These are phyloP conservation scores for Cosmorhoe ocellata DNA, from an alignment of 2,888 invertebrate species.

Conservation along the genomic window DNA sequence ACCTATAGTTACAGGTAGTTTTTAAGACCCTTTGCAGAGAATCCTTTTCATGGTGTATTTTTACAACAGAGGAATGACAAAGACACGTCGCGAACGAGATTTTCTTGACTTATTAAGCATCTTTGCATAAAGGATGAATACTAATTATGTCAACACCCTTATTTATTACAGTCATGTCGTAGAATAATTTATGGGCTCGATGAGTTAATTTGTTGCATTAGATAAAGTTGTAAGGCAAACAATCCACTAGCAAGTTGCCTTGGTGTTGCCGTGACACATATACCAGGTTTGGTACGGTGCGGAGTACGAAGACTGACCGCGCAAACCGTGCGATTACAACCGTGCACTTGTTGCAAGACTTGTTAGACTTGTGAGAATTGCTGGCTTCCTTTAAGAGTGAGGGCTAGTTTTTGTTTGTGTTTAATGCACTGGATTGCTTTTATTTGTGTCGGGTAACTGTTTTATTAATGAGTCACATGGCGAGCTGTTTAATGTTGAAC, in stretches of 20 bases:
- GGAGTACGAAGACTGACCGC: not conserved
- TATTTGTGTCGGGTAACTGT: conserved; percentile 25
- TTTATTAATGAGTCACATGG: conserved; percentile 20
- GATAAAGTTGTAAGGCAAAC: conserved; percentile 9
- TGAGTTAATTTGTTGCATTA: conserved; percentile 1
- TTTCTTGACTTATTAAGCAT: too few relatives aligned
- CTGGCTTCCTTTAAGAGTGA: conserved; percentile 12
- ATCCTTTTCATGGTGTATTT: too few relatives aligned
- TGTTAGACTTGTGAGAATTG: not conserved
- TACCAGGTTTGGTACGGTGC: conserved; percentile 49
- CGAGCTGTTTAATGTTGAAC: conserved; percentile 4
- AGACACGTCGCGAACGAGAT: too few relatives aligned
- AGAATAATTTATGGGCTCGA: conserved; percentile 7
- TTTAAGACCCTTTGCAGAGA: too few relatives aligned
- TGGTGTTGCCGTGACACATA: conserved; percentile 63
- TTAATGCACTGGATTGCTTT: conserved; percentile 23
- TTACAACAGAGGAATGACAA: too few relatives aligned
- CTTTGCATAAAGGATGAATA: too few relatives aligned
- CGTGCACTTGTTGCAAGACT: conserved; percentile 1
- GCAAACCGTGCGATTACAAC: too few relatives aligned
- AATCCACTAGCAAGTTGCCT: conserved; percentile 41
- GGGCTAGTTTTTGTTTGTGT: conserved; percentile 29
- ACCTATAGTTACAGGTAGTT: too few relatives aligned
- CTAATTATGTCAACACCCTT: too few relatives aligned
- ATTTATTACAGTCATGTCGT: not conserved